phyloP scores from a whole-genome alignment of 2,113 vertebrate species.

The Dromaius novaehollandiae region DNA sequence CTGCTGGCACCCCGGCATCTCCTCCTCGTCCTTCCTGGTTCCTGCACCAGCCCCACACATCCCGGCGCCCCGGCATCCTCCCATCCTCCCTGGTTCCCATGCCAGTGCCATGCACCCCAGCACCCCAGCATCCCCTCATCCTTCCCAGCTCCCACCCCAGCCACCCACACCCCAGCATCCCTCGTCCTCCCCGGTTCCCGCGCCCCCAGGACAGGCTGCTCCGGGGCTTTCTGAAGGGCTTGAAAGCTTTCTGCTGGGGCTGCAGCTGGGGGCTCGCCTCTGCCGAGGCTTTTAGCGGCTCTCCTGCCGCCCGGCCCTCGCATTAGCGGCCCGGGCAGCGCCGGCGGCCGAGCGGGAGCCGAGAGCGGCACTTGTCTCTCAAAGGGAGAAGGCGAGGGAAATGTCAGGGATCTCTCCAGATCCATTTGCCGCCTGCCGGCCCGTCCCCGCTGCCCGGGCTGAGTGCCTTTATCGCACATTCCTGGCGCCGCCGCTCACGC shows the following conservation, averaged over 20 bases:
- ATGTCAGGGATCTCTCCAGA: conserved; percentile 32
- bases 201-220: background rate
- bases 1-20: too few relatives aligned
- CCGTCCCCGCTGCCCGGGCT: background rate
- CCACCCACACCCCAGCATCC: too few relatives aligned
- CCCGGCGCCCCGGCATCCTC: too few relatives aligned
- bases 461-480: conserved; percentile 27
- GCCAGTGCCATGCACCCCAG: too few relatives aligned
- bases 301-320: background rate
- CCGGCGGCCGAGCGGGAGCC: background rate
- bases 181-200: too few relatives aligned
- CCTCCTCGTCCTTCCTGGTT: too few relatives aligned
- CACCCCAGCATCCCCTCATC: too few relatives aligned
- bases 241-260: background rate
- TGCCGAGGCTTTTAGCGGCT: conserved; percentile 15
- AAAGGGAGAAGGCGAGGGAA: background rate
- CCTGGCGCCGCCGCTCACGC: conserved; percentile 15
- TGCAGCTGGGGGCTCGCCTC: background rate
- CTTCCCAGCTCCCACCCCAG: too few relatives aligned
- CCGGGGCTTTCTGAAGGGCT: background rate
- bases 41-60: too few relatives aligned
- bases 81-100: too few relatives aligned
- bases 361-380: conserved; percentile 3
- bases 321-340: background rate
- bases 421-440: conserved; percentile 36